These are phyloP conservation scores for Chironomus tepperi DNA, from an alignment of 1,140 invertebrate species.

Conservation along the genomic window DNA sequence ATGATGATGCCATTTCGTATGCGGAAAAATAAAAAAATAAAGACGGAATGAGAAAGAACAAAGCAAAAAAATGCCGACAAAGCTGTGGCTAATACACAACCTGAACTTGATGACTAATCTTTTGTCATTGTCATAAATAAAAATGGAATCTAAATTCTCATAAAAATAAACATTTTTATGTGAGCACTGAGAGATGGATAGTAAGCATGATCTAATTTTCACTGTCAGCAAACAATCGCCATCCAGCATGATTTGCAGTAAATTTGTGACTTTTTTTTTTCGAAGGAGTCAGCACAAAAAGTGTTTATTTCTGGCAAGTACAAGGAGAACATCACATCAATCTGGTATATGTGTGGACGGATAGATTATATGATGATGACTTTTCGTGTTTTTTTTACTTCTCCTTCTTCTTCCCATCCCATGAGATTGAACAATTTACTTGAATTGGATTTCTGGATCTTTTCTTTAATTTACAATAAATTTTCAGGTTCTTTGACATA, in stretches of 20 bases:
- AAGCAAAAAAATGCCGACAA: not conserved
- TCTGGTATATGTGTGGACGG: slow-evolving; percentile 5
- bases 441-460: too few species aligned
- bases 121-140: not conserved
- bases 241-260: not conserved
- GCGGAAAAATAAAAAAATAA: too few species aligned
- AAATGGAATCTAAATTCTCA: not conserved
- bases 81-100: not conserved
- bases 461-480: too few species aligned
- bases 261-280: slow-evolving; percentile 21
- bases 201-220: not conserved
- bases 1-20: too few species aligned
- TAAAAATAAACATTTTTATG: slow-evolving; percentile 10
- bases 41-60: too few species aligned
- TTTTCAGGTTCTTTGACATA: too few species aligned
- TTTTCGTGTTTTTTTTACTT: too few species aligned
- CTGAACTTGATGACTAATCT: not conserved
- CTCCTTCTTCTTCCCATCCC: too few species aligned
- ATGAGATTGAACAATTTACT: too few species aligned
- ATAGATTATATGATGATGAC: not conserved
- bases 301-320: too few species aligned
- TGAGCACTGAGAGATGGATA: not conserved
- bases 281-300: not conserved
- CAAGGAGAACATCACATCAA: not conserved
- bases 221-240: not conserved